Evolutionary conservation across 37 sponge, comb jelly and placozoan genomes (phyloP).

Genomic region (Oscarella lobularis): DNA sequence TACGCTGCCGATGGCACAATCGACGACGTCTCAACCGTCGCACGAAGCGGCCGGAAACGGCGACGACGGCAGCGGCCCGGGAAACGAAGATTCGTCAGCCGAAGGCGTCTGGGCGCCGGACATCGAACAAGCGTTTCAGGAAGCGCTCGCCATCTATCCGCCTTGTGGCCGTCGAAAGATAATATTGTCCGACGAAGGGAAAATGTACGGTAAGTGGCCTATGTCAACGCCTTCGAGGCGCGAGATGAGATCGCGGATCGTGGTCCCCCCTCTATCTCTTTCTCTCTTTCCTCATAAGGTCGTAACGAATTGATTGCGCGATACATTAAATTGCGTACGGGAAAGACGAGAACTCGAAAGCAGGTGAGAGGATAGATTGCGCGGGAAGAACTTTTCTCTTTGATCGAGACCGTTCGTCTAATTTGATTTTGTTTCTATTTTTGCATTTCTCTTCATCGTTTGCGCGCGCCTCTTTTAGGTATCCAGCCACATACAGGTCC

Average conservation of each 20-base stretch:
- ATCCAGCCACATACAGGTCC: slow-evolving; percentile 96
- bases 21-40: no score
- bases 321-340: slow-evolving; percentile 90
- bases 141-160: slow-evolving; percentile 94
- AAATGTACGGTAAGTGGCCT: slow-evolving; percentile 95
- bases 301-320: slow-evolving; percentile 96
- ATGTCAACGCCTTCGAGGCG: not conserved
- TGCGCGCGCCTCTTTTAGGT: slow-evolving; percentile 34
- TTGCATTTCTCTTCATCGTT: not conserved
- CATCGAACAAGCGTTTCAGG: slow-evolving; percentile 98
- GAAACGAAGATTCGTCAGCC: slow-evolving; percentile 14
- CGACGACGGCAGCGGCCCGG: not conserved
- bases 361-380: no score
- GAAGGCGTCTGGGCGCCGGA: slow-evolving; percentile 96
- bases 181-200: slow-evolving; percentile 96
- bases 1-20: no score
- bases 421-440: not conserved
- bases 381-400: no score
- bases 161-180: slow-evolving; percentile 97
- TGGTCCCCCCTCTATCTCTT: not conserved
- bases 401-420: no score
- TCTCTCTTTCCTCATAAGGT: slow-evolving; percentile 28
- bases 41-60: no score
- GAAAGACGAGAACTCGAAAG: slow-evolving; percentile 85
- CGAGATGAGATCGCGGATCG: not conserved